Percentiles rank a stretch among this genome's conserved stretches.
Conservation (phyloP, 2,797 vertebrate genomes). For the Acanthopagrus latus region DNA sequence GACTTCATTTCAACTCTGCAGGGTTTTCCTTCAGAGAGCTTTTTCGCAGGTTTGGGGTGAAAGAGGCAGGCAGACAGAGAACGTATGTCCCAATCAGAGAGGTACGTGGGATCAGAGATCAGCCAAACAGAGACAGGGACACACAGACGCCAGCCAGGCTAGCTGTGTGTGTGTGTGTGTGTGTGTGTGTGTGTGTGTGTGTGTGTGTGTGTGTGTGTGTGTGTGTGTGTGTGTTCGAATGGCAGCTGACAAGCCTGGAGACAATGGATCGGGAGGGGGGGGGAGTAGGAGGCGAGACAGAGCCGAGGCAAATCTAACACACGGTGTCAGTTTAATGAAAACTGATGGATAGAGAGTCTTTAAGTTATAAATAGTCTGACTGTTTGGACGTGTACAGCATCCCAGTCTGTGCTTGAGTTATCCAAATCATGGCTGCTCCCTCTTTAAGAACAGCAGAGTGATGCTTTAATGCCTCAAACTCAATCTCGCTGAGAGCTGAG, state of each 20-base stretch:
- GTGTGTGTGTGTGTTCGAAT: slow-evolving; percentile 58
- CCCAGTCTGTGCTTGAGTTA: slow-evolving; percentile 12
- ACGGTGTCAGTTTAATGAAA: slow-evolving; percentile 28
- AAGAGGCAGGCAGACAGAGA: slow-evolving; percentile 17
- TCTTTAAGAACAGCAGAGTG: slow-evolving; percentile 24
- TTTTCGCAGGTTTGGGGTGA: neutral
- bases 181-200: slow-evolving; percentile 53
- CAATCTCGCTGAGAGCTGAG: slow-evolving; percentile 41
- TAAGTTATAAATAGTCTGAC: slow-evolving; percentile 24
- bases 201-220: slow-evolving; percentile 54
- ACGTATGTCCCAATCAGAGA: slow-evolving; percentile 69
- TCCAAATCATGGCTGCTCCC: neutral
- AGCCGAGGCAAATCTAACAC: slow-evolving; percentile 33
- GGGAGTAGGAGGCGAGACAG: neutral
- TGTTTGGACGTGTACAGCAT: slow-evolving; percentile 13
- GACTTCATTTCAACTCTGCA: slow-evolving; percentile 19
- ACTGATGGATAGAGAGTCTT: slow-evolving; percentile 5
- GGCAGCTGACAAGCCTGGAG: slow-evolving; percentile 54
- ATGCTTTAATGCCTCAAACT: slow-evolving; percentile 46
- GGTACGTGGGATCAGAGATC: slow-evolving; percentile 84
- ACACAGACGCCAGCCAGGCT: slow-evolving; percentile 76
- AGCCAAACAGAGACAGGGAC: slow-evolving; percentile 84
- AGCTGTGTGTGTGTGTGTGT: slow-evolving; percentile 66
- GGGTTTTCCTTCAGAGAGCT: neutral
- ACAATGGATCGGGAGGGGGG: neutral